These are phyloP conservation scores for Rhagium mordax DNA, from an alignment of 2,888 invertebrate genomes.

Conservation along the genomic window DNA sequence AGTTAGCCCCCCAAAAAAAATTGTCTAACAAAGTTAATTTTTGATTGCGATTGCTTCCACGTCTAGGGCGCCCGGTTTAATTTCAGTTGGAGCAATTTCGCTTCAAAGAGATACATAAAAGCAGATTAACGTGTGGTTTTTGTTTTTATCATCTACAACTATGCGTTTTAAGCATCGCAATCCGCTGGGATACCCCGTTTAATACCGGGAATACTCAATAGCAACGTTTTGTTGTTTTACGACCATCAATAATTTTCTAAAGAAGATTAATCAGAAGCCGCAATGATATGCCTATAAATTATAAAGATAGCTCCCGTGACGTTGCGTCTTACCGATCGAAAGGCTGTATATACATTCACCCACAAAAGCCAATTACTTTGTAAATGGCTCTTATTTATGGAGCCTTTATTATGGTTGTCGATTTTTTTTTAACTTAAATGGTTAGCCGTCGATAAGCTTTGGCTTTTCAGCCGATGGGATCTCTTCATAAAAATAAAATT, in stretches of 20 bases:
- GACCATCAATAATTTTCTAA: constrained; percentile 49
- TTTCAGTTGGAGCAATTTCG: too few relatives aligned
- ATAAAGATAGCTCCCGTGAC: constrained; percentile 29
- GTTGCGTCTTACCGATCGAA: constrained; percentile 44
- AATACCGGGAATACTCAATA: neutral
- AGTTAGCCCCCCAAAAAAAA: too few relatives aligned
- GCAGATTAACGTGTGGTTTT: too few relatives aligned
- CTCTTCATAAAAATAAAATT: neutral
- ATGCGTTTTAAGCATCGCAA: neutral
- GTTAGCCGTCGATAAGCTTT: neutral
- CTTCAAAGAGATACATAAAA: too few relatives aligned
- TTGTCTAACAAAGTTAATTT: too few relatives aligned
- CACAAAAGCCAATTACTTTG: constrained; percentile 53
- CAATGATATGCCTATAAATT: constrained; percentile 52
- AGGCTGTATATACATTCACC: constrained; percentile 47
- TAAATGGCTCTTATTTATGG: constrained; percentile 49
- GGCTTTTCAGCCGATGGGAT: neutral
- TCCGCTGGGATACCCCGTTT: neutral
- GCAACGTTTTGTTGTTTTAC: constrained; percentile 36
- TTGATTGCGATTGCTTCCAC: too few relatives aligned
- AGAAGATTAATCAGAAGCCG: constrained; percentile 53
- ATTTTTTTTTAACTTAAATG: constrained; percentile 33
- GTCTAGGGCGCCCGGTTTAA: too few relatives aligned
- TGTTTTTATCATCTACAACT: neutral
- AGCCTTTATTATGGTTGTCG: constrained; percentile 39